Conservation (phyloP, 2,888 invertebrate genomes). For the Cephus pygmeus region DNA sequence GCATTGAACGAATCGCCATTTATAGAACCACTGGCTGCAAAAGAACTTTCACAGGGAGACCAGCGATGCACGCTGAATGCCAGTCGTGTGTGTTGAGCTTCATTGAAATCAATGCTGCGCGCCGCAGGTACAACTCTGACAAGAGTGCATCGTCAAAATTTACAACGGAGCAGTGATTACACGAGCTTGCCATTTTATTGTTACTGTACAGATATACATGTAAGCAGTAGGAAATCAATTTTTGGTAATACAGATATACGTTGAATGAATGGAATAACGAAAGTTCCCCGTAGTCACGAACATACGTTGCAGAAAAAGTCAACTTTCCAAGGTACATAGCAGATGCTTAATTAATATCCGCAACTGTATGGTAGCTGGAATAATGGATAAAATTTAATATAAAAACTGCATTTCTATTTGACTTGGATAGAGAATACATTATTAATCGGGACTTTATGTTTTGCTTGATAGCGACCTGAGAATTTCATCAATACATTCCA, state of each 20-base stretch:
- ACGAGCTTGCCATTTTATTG: background rate
- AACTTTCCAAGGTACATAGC: background rate
- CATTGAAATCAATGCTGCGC: slow-evolving; percentile 12
- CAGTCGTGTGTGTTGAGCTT: background rate
- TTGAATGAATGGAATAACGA: background rate
- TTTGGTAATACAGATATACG: background rate
- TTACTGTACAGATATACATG: background rate
- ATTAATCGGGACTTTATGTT: background rate
- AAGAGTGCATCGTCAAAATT: background rate
- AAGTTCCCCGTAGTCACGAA: background rate
- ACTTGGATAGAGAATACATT: background rate
- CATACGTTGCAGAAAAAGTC: background rate
- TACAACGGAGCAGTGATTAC: slow-evolving; percentile 1
- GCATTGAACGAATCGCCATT: slow-evolving; percentile 13
- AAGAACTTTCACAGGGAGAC: slow-evolving; percentile 9
- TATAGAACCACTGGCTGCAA: slow-evolving; percentile 12
- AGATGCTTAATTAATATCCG: background rate
- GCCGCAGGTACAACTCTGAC: background rate
- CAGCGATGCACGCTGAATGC: background rate
- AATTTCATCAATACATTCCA: background rate
- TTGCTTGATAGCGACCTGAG: background rate
- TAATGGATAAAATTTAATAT: background rate
- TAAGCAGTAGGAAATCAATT: background rate
- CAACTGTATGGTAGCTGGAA: background rate
- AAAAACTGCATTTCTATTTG: background rate